Evolutionary conservation across 2,888 invertebrate species (phyloP), one percentile per base, ranked within the genome.

Genomic region (Sarcophaga caerulescens): DNA sequence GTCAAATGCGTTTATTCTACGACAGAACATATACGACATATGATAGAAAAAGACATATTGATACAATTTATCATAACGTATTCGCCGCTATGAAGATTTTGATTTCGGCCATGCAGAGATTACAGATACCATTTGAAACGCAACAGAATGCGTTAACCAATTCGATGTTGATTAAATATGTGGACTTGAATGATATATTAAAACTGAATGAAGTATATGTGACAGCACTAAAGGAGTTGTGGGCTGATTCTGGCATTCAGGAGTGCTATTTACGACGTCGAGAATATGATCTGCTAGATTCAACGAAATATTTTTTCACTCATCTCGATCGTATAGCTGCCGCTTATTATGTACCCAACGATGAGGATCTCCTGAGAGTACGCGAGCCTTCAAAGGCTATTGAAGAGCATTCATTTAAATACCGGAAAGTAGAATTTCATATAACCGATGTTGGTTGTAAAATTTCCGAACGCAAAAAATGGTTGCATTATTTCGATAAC

Each of bases 221-320:
- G 1, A 25, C 97, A 93, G 98, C 98, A 89, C 98, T 99, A 94
- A 98, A 97, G 94, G 96, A 96, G 90, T 95, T 99, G 90, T 99
- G 99, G 99, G 94, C 95, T 87, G 99, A 99, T 93, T 94, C 96
- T 87, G 99, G 99, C 89, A 98, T 99, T 90, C 98, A 98, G 93
- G 98, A 98, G 94, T 98, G 98, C 94, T 99, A 98, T 94, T 98
- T 98, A 94, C 95, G 99, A 92, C 95, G 99, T 94, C 96, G 98
- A 94, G 98, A 99, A 94, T 99, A 99, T 94, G 99, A 99, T 94
- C 96, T 99, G 91, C 99, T 98, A 90, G 99, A 99, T 94, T 99
- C 99, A 90, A 98, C 99, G 93, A 99, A 98, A 97, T 99, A 99
- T 98, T 87, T 76, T 66, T 59, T 87, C 98, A 99, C 95, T 96